Base-by-base conservation (phyloP, 2,888 invertebrate species). In the Harpalus rubripes region DNA sequence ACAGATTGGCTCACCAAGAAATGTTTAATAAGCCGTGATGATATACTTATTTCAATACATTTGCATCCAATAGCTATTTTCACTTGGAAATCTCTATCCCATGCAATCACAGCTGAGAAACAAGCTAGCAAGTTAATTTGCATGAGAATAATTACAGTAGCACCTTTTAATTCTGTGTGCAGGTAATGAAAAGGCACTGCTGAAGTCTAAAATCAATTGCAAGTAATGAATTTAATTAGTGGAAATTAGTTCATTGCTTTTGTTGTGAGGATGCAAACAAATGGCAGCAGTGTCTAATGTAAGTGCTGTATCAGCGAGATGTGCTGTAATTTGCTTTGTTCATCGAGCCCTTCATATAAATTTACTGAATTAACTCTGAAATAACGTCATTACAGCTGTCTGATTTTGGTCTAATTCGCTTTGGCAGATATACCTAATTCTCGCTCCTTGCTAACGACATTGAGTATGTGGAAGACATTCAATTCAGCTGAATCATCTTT, bases 161-260 rank as follows among this genome's bases (percentile, higher is more conserved):
- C 52, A 74, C 44, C 72, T 74, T 65, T 44, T 74, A 44, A 44
- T 74, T 74, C 16, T 12, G 41, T 8, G 12, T 7, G 8, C 15
- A 41, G 72, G 18, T 74, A 74, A 74, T 74, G 7, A 44, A 41
- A 74, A 74, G 44, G 18, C 7, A 7, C 72, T 74, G 16, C 41
- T 52, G 16, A 74, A 41, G 41, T 74, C 72, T 74, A 18, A 74
- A 74, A 74, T 74, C 72, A 74, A 74, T 68, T 68, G 68, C 68
- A 44, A 41, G 72, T 74, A 44, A 74, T 74, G 16, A 74, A 74
- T 74, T 44, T 44, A 74, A 74, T 74, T 74, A 41, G 44, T 8
- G 8, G 44, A 74, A 74, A 74, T 74, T 74, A 74, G 72, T 22
- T n/a, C 68, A 32, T 32, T 41, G 68, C 68, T 68, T 68, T 68